phyloP scores from a whole-genome alignment of 1,140 invertebrate genomes.

The Magallana ariakensis region DNA sequence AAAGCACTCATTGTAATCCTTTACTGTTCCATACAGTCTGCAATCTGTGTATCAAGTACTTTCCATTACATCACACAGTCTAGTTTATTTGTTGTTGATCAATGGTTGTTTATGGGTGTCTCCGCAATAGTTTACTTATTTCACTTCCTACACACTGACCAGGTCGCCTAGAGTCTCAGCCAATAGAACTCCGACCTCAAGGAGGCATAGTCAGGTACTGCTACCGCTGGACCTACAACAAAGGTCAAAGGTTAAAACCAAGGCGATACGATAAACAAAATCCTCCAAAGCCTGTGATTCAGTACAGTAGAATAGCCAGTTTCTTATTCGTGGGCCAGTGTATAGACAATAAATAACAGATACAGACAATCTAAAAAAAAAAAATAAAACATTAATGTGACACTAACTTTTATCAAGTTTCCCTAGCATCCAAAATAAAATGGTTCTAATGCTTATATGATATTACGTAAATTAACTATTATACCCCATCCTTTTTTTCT shows the following conservation, averaged over 20 bases:
- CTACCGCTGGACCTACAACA: background rate
- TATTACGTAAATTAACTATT: too few relatives aligned
- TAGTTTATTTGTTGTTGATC: background rate
- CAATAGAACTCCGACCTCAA: slow-evolving; percentile 23
- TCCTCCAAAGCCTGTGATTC: too few relatives aligned
- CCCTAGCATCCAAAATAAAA: too few relatives aligned
- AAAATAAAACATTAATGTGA: background rate
- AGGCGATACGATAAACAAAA: background rate
- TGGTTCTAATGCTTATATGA: too few relatives aligned
- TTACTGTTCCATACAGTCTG: background rate
- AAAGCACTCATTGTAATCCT: background rate
- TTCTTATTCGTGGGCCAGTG: background rate
- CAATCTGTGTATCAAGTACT: too few relatives aligned
- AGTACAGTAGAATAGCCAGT: too few relatives aligned
- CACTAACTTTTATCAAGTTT: too few relatives aligned
- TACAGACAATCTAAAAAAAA: background rate
- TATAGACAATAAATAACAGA: background rate
- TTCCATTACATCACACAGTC: too few relatives aligned
- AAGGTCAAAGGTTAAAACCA: background rate
- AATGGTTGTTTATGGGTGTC: background rate
- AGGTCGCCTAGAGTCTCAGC: background rate
- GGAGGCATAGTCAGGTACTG: background rate
- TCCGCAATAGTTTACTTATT: background rate
- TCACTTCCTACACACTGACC: background rate
- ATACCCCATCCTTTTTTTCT: too few relatives aligned